phyloP scores from a whole-genome alignment of 2,888 invertebrate species.

The Elegia similella region DNA sequence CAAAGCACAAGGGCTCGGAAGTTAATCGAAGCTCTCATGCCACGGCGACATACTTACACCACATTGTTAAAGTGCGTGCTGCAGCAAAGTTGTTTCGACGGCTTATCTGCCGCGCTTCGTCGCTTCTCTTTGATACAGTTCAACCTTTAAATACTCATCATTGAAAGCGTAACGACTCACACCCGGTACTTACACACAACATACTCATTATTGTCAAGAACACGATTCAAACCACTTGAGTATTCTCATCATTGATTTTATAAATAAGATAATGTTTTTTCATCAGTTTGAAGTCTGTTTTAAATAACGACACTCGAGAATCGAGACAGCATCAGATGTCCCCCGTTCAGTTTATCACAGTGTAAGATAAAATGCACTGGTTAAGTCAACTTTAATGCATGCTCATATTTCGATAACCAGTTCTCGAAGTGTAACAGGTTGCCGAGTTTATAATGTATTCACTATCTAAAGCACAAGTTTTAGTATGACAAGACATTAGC shows the following conservation, averaged over 20 bases:
- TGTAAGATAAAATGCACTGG: slow-evolving; percentile 58
- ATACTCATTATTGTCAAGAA: not conserved
- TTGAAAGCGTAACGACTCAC: no score
- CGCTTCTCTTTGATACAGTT: no score
- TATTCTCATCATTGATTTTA: slow-evolving; percentile 35
- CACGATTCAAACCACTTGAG: not conserved
- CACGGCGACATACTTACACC: no score
- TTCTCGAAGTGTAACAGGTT: slow-evolving; percentile 26
- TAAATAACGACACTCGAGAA: slow-evolving; percentile 49
- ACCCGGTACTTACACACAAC: no score
- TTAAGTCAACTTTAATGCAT: slow-evolving; percentile 44
- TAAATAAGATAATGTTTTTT: slow-evolving; percentile 41
- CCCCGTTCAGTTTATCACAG: slow-evolving; percentile 48
- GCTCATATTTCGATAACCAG: slow-evolving; percentile 46
- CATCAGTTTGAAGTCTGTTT: slow-evolving; percentile 35
- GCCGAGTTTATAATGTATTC: slow-evolving; percentile 24
- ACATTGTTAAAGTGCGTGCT: no score
- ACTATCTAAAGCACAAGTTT: slow-evolving; percentile 36
- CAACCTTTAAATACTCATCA: no score
- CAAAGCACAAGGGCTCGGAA: no score
- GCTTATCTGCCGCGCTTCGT: no score
- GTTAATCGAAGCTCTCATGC: no score
- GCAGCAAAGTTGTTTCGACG: no score
- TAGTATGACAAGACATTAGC: slow-evolving; percentile 45
- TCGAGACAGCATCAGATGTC: slow-evolving; percentile 58